phyloP scores from a whole-genome alignment of 2,797 vertebrate genomes.

The Okamejei kenojei region DNA sequence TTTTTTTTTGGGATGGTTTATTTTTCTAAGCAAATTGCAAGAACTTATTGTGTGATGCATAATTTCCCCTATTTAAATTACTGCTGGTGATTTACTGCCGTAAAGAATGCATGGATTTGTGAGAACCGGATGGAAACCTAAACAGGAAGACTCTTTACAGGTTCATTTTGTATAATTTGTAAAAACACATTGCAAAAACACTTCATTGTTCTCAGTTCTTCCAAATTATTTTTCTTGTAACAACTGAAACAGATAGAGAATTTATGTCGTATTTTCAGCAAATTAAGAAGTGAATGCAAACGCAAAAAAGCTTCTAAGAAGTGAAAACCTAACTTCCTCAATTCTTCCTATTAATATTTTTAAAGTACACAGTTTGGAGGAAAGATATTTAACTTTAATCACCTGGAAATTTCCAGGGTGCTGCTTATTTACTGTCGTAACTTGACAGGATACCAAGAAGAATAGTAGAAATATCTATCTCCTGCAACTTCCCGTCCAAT shows the following conservation, averaged over 20 bases:
- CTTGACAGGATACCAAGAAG: neutral
- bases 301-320: neutral
- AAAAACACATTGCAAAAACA: constrained; percentile 5
- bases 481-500: no score
- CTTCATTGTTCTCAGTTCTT: neutral
- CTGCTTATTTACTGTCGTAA: neutral
- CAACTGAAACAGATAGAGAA: neutral
- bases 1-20: neutral
- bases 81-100: constrained; percentile 48
- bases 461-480: neutral
- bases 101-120: constrained; percentile 40
- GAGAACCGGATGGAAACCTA: constrained; percentile 54
- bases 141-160: constrained; percentile 54
- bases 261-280: neutral
- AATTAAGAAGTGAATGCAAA: neutral
- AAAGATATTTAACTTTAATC: neutral
- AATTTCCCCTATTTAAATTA: constrained; percentile 49
- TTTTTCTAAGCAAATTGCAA: constrained; percentile 35
- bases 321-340: neutral
- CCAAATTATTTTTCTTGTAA: neutral
- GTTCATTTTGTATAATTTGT: constrained; percentile 51
- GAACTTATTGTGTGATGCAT: neutral
- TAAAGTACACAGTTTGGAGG: neutral
- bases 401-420: neutral
- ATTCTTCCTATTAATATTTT: neutral